These are phyloP conservation scores for Meloidogyne chitwoodi DNA, from an alignment of 1,140 invertebrate species.

Conservation along the genomic window DNA sequence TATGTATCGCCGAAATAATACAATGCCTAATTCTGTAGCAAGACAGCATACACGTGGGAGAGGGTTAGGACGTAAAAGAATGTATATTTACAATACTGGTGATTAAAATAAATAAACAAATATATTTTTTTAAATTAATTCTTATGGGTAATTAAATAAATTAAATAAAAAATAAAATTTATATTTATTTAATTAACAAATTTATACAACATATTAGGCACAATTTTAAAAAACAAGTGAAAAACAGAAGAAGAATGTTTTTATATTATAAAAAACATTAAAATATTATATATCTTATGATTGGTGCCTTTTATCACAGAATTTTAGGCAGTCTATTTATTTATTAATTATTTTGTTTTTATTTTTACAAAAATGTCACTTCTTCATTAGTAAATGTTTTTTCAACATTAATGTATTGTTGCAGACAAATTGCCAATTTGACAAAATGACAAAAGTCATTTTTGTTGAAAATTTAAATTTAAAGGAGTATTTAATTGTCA, in stretches of 20 bases:
- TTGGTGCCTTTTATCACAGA: background rate
- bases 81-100: conserved; percentile 35
- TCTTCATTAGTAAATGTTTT: background rate
- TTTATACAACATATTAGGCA: background rate
- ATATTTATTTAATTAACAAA: background rate
- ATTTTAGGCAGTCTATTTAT: background rate
- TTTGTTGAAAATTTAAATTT: too few species aligned
- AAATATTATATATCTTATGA: background rate
- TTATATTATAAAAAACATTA: background rate
- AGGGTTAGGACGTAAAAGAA: conserved; percentile 25
- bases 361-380: too few species aligned
- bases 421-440: too few species aligned
- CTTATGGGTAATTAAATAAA: background rate
- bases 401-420: background rate
- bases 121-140: background rate
- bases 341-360: too few species aligned
- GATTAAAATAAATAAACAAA: conserved; percentile 9
- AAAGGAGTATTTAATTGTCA: background rate
- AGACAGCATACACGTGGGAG: conserved; percentile 17
- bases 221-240: background rate
- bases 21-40: background rate
- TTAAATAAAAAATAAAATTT: too few species aligned
- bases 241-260: background rate
- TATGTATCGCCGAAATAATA: conserved; percentile 4
- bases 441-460: too few species aligned